phyloP scores from a whole-genome alignment of 2,888 invertebrate species.

The Cyclophora albipunctata region DNA sequence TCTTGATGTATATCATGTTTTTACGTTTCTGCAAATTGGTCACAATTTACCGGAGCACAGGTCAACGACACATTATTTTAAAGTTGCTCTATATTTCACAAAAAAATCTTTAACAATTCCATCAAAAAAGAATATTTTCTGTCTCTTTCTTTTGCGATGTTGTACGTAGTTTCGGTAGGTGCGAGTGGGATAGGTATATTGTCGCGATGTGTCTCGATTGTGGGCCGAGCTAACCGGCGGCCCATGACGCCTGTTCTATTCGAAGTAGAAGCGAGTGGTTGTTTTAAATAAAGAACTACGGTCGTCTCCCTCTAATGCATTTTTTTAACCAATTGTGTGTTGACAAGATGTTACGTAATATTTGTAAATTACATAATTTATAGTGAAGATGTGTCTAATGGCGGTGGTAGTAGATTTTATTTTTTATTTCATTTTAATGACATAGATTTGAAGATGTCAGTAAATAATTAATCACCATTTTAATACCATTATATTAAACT shows the following conservation, averaged over 20 bases:
- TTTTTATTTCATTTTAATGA: too few species aligned
- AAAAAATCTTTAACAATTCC: constrained; percentile 50
- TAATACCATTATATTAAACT: too few species aligned
- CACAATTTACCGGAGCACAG: constrained; percentile 38
- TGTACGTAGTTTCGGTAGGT: constrained; percentile 14
- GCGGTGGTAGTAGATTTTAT: too few species aligned
- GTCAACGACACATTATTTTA: constrained; percentile 66
- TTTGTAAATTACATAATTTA: constrained; percentile 29
- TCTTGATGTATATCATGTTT: constrained; percentile 12
- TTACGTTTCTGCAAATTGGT: constrained; percentile 22
- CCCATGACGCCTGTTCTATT: constrained; percentile 63
- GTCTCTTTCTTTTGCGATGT: constrained; percentile 32
- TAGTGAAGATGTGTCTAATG: too few species aligned
- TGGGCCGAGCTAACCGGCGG: constrained; percentile 65
- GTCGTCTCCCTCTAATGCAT: constrained; percentile 45
- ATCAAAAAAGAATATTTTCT: constrained; percentile 36
- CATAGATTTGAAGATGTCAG: too few species aligned
- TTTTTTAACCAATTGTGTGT: constrained; percentile 43
- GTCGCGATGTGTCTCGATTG: constrained; percentile 32
- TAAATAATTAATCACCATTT: too few species aligned
- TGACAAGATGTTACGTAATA: constrained; percentile 50
- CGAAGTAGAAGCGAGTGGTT: constrained; percentile 58
- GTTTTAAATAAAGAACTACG: constrained; percentile 24
- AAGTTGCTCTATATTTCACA: constrained; percentile 68
- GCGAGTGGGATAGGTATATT: constrained; percentile 42